Conservation (phyloP, 2,797 vertebrate genomes). For the Enteromius trimaculatus region DNA sequence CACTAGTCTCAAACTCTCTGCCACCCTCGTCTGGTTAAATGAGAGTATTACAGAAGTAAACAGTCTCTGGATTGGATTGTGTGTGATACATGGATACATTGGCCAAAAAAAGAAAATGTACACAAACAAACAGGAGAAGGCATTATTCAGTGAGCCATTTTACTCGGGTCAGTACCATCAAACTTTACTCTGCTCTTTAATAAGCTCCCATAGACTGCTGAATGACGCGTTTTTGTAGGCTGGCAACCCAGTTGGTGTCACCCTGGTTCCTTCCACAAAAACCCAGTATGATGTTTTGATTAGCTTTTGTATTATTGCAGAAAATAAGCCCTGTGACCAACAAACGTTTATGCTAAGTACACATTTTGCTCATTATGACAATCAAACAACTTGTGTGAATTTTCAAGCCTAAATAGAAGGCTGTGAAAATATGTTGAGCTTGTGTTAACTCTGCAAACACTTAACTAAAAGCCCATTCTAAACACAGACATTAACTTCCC, state of each 20-base stretch:
- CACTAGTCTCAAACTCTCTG: neutral
- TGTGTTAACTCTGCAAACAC: neutral
- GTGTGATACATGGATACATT: neutral
- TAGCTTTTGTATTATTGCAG: neutral
- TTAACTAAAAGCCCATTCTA: neutral
- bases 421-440: neutral
- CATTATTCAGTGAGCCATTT: neutral
- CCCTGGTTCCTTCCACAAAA: neutral
- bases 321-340: neutral
- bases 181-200: neutral
- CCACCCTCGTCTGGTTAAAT: conserved; percentile 31
- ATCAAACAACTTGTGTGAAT: neutral
- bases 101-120: neutral
- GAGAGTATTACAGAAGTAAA: conserved; percentile 21
- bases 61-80: no score
- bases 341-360: neutral
- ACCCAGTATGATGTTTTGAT: neutral
- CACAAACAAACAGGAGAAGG: neutral
- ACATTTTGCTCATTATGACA: neutral
- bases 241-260: neutral
- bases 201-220: neutral
- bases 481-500: neutral
- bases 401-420: neutral
- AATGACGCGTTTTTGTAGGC: neutral
- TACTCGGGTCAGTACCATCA: neutral